Evolutionary conservation across 2,888 invertebrate species (phyloP).

Genomic region (Euplagia quadripunctaria): DNA sequence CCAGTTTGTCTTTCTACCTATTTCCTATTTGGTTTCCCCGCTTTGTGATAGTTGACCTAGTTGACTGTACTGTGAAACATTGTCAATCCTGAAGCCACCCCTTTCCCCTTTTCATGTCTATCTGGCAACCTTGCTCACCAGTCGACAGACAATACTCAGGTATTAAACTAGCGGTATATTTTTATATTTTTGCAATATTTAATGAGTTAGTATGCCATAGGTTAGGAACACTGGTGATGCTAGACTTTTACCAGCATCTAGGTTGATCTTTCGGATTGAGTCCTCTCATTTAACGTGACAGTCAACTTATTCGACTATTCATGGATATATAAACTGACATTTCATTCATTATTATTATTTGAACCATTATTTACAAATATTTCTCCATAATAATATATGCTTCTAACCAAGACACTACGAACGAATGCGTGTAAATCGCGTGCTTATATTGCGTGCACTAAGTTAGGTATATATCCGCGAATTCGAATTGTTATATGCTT

Average conservation of each 20-base stretch:
- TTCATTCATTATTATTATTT: too few relatives aligned
- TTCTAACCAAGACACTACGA: background rate
- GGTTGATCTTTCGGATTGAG: background rate
- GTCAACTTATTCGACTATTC: background rate
- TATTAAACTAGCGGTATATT: background rate
- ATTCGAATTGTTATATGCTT: constrained; percentile 9
- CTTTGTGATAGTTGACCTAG: background rate
- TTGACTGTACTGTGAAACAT: background rate
- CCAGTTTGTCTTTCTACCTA: background rate
- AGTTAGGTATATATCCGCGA: constrained; percentile 39
- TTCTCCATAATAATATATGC: background rate
- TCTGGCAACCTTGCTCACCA: background rate
- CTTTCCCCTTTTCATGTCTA: background rate
- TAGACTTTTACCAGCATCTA: background rate
- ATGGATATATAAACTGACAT: background rate
- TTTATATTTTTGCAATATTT: background rate
- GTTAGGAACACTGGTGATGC: background rate
- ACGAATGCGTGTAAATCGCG: constrained; percentile 17
- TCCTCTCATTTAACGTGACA: background rate
- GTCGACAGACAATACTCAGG: background rate
- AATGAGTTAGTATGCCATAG: background rate
- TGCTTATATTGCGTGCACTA: constrained; percentile 33
- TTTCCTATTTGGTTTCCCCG: background rate
- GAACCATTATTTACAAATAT: too few relatives aligned
- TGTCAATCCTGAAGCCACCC: too few relatives aligned